phyloP scores from a whole-genome alignment of 1,140 invertebrate species.

The Aricia agestis region DNA sequence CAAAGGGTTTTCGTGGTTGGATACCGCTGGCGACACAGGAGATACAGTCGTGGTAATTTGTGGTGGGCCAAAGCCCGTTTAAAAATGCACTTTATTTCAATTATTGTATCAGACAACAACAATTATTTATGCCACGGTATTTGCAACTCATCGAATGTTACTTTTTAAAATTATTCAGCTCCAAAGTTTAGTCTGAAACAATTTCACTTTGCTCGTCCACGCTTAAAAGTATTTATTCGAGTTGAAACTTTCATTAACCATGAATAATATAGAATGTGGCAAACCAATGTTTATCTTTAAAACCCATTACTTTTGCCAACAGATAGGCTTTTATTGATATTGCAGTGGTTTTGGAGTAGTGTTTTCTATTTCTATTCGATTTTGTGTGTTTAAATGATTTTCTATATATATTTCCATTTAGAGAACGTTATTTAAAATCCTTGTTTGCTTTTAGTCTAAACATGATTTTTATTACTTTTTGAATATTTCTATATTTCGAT shows the following conservation, averaged over 20 bases:
- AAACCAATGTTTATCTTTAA: neutral
- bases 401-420: neutral
- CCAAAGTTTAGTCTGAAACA: neutral
- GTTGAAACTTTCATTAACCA: constrained; percentile 2
- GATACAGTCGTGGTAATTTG: too few species aligned
- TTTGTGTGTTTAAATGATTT: neutral
- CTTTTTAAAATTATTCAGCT: too few species aligned
- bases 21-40: too few species aligned
- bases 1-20: too few species aligned
- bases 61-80: too few species aligned
- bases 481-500: neutral
- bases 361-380: neutral
- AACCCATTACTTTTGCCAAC: constrained; percentile 1
- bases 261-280: neutral
- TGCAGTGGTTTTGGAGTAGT: neutral
- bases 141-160: too few species aligned
- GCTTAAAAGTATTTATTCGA: neutral
- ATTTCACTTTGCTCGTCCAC: neutral
- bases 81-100: too few species aligned
- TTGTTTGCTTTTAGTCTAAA: neutral
- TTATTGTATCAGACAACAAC: too few species aligned
- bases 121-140: too few species aligned
- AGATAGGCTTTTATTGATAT: constrained; percentile 6
- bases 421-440: neutral
- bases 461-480: neutral